Conservation (phyloP, 2,888 invertebrate genomes). For the Dendrolimus houi region DNA sequence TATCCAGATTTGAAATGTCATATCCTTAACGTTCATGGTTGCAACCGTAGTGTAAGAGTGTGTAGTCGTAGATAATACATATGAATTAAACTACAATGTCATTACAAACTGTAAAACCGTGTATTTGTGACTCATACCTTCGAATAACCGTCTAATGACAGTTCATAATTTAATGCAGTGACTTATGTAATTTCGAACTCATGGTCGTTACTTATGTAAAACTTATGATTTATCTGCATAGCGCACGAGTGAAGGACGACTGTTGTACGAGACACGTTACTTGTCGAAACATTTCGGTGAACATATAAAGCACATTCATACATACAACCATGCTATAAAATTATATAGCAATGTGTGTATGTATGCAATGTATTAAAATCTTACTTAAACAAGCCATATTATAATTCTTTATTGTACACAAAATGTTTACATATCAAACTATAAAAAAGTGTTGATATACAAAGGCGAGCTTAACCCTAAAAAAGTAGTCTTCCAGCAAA, state of each 20-base stretch:
- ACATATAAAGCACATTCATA: background rate
- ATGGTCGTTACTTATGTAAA: background rate
- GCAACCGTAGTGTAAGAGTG: too few species aligned
- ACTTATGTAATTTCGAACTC: background rate
- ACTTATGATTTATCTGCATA: background rate
- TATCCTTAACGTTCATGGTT: too few species aligned
- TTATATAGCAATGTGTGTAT: too few species aligned
- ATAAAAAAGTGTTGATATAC: too few species aligned
- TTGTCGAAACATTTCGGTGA: conserved; percentile 1
- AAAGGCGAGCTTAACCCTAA: too few species aligned
- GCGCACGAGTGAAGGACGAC: background rate
- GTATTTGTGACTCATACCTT: background rate
- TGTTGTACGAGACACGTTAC: background rate
- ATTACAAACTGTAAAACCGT: background rate
- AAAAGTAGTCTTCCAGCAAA: too few species aligned
- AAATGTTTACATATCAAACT: too few species aligned
- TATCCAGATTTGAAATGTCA: too few species aligned
- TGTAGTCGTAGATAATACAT: too few species aligned
- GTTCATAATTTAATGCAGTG: background rate
- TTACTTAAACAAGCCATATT: too few species aligned
- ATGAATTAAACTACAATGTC: background rate
- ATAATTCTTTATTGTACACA: too few species aligned
- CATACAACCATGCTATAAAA: background rate
- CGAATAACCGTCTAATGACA: background rate
- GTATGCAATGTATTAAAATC: too few species aligned